These are phyloP conservation scores for Scaptodrosophila lebanonensis DNA, from an alignment of 1,140 invertebrate species.

Conservation along the genomic window DNA sequence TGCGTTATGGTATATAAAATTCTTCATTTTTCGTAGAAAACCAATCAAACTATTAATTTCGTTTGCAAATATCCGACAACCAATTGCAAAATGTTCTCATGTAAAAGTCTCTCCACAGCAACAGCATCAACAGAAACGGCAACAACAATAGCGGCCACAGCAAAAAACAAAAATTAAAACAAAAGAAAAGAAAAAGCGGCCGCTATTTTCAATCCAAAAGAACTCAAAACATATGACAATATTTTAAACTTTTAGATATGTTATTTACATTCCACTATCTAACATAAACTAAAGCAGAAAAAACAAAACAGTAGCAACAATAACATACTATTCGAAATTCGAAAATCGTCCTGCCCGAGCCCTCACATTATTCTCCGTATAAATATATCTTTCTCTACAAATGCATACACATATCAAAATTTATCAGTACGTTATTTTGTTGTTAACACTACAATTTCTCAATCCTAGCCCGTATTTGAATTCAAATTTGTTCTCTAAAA, in stretches of 20 bases:
- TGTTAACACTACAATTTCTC: slow-evolving; percentile 28
- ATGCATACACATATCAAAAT: slow-evolving; percentile 14
- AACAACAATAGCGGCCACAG: slow-evolving; percentile 4
- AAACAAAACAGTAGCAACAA: slow-evolving; percentile 16
- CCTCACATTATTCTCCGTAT: slow-evolving; percentile 57
- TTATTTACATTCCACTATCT: slow-evolving; percentile 15
- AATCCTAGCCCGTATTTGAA: slow-evolving; percentile 34
- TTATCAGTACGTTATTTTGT: slow-evolving; percentile 33
- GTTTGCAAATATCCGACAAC: slow-evolving; percentile 1
- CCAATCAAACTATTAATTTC: slow-evolving; percentile 21
- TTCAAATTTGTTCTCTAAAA: slow-evolving; percentile 34
- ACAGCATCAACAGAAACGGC: slow-evolving; percentile 14
- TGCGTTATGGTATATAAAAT: slow-evolving; percentile 19
- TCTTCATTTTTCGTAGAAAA: slow-evolving; percentile 13
- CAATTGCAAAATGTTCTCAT: slow-evolving; percentile 13
- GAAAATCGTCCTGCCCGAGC: slow-evolving; percentile 69
- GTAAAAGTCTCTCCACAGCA: slow-evolving; percentile 8
- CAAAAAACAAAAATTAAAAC: slow-evolving; percentile 8
- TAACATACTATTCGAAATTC: slow-evolving; percentile 54
- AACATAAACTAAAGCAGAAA: slow-evolving; percentile 8
- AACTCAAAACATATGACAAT: too few relatives aligned
- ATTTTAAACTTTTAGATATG: slow-evolving; percentile 24
- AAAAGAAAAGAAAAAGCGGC: too few relatives aligned
- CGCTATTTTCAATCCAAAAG: too few relatives aligned
- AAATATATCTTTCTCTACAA: slow-evolving; percentile 22